Evolutionary conservation across 2,888 invertebrate genomes (phyloP).

Genomic region (Melanotus villosus): DNA sequence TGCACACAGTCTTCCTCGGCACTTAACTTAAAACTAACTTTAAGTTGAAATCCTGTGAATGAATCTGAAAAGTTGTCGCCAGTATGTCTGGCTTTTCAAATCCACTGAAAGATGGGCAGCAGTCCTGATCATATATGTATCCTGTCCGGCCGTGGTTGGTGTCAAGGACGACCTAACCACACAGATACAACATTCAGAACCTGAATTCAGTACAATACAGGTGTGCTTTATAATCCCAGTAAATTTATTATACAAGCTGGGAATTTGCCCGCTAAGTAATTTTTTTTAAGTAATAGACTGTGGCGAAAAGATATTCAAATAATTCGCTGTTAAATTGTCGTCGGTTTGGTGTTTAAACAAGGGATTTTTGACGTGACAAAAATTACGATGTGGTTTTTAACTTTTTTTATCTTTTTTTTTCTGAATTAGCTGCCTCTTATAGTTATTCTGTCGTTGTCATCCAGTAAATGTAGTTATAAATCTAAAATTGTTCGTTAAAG

Average conservation of each 20-base stretch:
- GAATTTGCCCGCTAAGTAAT: background rate
- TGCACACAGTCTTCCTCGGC: background rate
- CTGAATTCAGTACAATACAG: background rate
- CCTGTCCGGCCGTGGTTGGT: conserved; percentile 10
- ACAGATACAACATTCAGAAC: conserved; percentile 16
- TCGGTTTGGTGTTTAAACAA: background rate
- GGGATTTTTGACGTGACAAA: too few species aligned
- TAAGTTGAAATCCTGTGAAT: background rate
- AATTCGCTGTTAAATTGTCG: conserved; percentile 4
- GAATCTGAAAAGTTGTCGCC: conserved; percentile 6
- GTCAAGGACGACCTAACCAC: conserved; percentile 12
- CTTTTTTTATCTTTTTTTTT: background rate
- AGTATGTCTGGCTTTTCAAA: conserved; percentile 5
- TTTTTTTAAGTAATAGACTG: background rate
- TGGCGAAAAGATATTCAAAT: background rate
- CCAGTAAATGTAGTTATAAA: conserved; percentile 12
- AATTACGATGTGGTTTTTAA: too few species aligned
- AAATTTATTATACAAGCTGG: conserved; percentile 11
- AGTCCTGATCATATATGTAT: conserved; percentile 26
- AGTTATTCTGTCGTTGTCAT: background rate
- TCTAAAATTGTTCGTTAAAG: conserved; percentile 1
- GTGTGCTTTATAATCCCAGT: conserved; percentile 6
- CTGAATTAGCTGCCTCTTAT: background rate
- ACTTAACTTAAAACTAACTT: background rate
- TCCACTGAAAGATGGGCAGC: conserved; percentile 1